Evolutionary conservation across 2,113 vertebrate genomes (phyloP).

Genomic region (Cyanoderma ruficeps): DNA sequence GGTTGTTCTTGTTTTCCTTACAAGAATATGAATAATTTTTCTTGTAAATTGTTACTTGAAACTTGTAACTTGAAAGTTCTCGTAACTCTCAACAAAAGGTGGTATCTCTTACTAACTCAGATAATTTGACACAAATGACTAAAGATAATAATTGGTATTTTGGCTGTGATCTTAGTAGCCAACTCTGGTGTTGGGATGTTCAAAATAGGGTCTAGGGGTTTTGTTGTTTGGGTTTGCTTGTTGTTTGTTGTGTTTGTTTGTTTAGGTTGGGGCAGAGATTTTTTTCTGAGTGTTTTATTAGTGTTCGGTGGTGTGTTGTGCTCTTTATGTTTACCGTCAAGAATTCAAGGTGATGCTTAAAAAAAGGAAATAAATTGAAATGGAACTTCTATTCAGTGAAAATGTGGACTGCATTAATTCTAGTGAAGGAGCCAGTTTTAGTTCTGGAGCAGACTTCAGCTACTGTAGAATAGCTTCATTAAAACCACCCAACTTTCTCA

Average conservation of each 20-base stretch:
- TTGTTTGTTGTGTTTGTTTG: neutral
- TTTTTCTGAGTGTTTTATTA: neutral
- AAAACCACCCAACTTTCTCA: neutral
- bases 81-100: neutral
- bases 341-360: neutral
- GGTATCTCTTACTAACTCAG: neutral
- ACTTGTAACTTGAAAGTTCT: neutral
- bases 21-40: neutral
- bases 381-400: neutral
- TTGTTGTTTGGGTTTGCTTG: neutral
- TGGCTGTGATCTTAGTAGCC: neutral
- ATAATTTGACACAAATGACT: neutral
- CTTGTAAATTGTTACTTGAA: no score
- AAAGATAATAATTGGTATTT: fast-evolving
- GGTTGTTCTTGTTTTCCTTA: neutral
- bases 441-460: neutral
- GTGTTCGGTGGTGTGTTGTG: neutral
- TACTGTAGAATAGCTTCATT: neutral
- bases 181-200: neutral
- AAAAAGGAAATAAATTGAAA: neutral
- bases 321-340: neutral
- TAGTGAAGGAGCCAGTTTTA: neutral
- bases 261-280: fast-evolving
- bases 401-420: neutral
- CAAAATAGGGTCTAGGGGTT: neutral